A percentile compares a stretch with the other conserved stretches of the same genome.
Conservation (phyloP, 2,888 invertebrate species). For the Mongoloraphidia duomilia region DNA sequence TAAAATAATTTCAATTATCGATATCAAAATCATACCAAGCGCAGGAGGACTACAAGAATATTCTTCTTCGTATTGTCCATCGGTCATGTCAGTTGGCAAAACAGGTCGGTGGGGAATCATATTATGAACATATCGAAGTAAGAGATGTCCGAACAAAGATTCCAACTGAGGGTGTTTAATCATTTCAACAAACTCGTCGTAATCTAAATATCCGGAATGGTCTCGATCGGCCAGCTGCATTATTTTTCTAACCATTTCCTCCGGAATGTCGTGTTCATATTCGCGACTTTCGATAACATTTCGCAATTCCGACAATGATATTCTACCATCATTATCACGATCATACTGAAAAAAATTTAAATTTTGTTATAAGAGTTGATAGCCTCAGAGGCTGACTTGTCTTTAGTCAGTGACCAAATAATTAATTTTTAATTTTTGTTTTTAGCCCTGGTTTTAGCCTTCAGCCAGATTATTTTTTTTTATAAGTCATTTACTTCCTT, state of each 20-base stretch:
- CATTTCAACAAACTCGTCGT: constrained; percentile 59
- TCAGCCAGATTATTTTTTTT: too few species aligned
- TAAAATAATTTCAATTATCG: constrained; percentile 69
- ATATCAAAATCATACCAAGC: constrained; percentile 81
- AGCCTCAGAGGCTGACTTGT: background rate
- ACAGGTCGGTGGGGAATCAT: constrained; percentile 16
- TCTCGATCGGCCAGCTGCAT: constrained; percentile 49
- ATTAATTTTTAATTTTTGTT: background rate
- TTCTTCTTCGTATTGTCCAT: constrained; percentile 76
- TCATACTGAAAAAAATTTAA: constrained; percentile 44
- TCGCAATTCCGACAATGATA: constrained; percentile 51
- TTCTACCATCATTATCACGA: constrained; percentile 50
- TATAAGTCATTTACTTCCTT: too few species aligned
- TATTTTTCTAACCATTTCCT: constrained; percentile 49
- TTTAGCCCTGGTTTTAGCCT: too few species aligned
- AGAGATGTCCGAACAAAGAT: constrained; percentile 48
- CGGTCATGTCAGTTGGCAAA: constrained; percentile 28
- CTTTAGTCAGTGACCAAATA: background rate
- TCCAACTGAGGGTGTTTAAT: constrained; percentile 44
- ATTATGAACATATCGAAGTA: constrained; percentile 38
- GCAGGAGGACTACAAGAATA: constrained; percentile 90
- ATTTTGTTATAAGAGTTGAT: background rate
- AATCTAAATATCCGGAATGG: constrained; percentile 51
- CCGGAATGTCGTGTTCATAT: constrained; percentile 53
- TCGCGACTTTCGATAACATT: constrained; percentile 42